Conservation (phyloP, 1,140 invertebrate species). For the Ceratina calcarata region DNA sequence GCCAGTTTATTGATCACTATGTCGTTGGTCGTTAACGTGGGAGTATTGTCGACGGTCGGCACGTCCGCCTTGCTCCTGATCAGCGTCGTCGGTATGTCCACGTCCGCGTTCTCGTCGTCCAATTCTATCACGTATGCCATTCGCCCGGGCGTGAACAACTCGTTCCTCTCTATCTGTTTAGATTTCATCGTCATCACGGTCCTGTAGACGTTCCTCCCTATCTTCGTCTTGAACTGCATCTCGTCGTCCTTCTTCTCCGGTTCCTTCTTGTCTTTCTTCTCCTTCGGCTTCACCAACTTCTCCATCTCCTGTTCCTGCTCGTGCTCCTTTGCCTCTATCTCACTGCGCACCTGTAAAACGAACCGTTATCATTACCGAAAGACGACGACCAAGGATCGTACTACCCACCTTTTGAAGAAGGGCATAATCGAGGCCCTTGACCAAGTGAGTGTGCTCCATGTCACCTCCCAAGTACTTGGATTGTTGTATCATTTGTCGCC, state of each 20-base stretch:
- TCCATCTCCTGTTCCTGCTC: conserved; percentile 94
- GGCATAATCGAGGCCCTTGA: conserved; percentile 99
- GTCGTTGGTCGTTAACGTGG: conserved; percentile 95
- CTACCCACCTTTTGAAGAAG: conserved; percentile 96
- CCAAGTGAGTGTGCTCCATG: conserved; percentile 99
- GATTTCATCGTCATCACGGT: conserved; percentile 84
- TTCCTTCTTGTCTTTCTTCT: conserved; percentile 83
- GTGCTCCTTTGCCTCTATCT: conserved; percentile 78
- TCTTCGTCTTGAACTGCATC: conserved; percentile 89
- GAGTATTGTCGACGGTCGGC: conserved; percentile 88
- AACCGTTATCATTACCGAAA: neutral
- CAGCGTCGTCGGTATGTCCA: conserved; percentile 97
- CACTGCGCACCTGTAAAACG: conserved; percentile 76
- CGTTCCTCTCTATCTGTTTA: conserved; percentile 90
- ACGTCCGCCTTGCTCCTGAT: conserved; percentile 97
- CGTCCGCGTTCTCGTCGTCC: conserved; percentile 93
- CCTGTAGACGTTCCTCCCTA: conserved; percentile 89
- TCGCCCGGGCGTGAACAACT: conserved; percentile 96
- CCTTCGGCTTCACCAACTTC: conserved; percentile 82
- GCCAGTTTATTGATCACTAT: conserved; percentile 98
- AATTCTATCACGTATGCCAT: conserved; percentile 99
- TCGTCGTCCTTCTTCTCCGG: conserved; percentile 85
- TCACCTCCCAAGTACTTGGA: conserved; percentile 99
- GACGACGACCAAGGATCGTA: too few species aligned
- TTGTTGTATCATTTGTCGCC: conserved; percentile 98